Percentiles rank a stretch among this genome's conserved stretches.
phyloP scores from a whole-genome alignment of 2,113 vertebrate genomes.

The Nesogale talazaci region DNA sequence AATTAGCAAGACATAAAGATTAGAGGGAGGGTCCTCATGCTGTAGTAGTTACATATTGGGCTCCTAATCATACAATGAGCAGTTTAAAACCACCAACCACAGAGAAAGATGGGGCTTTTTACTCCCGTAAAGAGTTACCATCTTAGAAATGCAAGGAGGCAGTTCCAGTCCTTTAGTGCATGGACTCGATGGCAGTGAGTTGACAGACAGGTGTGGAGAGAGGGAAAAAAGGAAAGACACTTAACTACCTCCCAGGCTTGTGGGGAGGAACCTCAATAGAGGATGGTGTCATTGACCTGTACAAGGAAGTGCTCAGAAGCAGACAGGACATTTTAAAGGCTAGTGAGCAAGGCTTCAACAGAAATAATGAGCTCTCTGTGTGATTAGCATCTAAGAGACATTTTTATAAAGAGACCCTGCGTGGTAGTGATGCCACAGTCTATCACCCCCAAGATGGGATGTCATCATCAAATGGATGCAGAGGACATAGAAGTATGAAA shows the following conservation, averaged over 20 bases:
- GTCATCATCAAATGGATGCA: too few species aligned
- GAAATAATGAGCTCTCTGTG: not conserved
- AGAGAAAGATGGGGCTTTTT: too few species aligned
- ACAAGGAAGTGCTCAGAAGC: not conserved
- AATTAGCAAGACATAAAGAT: not conserved
- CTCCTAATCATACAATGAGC: too few species aligned
- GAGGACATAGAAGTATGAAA: too few species aligned
- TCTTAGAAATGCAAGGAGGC: too few species aligned
- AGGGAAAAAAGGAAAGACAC: not conserved
- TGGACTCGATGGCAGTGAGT: too few species aligned
- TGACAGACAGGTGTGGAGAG: not conserved
- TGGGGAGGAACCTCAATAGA: not conserved
- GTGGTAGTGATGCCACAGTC: not conserved
- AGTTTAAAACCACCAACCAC: too few species aligned
- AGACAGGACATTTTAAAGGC: not conserved
- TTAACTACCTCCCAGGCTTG: not conserved
- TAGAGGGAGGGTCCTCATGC: too few species aligned
- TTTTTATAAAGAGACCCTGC: not conserved
- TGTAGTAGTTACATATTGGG: too few species aligned
- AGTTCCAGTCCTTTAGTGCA: too few species aligned
- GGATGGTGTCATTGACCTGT: not conserved
- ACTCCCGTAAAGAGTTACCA: too few species aligned
- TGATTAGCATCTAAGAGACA: slow-evolving; percentile 18
- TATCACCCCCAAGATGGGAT: not conserved
- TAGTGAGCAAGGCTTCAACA: not conserved